Evolutionary conservation across 2,888 invertebrate genomes (phyloP).

Genomic region (Morpho achilles): DNA sequence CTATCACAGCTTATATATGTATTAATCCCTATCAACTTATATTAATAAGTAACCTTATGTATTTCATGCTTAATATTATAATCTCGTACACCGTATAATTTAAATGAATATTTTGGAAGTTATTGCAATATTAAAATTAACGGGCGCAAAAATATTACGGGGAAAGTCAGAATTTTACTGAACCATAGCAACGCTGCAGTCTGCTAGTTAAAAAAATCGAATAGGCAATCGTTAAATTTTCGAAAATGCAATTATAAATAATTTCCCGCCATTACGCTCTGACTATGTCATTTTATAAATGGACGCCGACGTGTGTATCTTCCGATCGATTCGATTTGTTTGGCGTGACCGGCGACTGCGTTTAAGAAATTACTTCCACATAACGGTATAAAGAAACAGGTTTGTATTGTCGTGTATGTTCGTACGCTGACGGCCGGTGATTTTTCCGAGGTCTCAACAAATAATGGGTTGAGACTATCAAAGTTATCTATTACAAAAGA

Average conservation of each 20-base stretch:
- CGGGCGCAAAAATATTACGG: too few species aligned
- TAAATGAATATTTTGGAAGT: too few species aligned
- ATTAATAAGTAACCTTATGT: too few species aligned
- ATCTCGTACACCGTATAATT: too few species aligned
- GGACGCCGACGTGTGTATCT: constrained; percentile 31
- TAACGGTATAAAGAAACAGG: constrained; percentile 66
- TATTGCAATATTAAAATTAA: too few species aligned
- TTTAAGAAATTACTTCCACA: constrained; percentile 66
- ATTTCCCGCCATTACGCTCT: constrained; percentile 35
- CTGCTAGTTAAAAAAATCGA: background rate
- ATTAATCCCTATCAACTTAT: too few species aligned
- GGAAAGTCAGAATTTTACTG: too few species aligned
- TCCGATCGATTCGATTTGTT: constrained; percentile 37
- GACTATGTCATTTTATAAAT: constrained; percentile 39
- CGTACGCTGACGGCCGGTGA: constrained; percentile 49
- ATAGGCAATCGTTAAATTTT: constrained; percentile 18
- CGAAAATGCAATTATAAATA: constrained; percentile 30
- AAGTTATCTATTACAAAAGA: constrained; percentile 16
- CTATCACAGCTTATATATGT: too few species aligned
- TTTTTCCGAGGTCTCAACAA: constrained; percentile 48
- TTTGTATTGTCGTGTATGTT: constrained; percentile 50
- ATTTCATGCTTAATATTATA: too few species aligned
- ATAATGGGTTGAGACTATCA: constrained; percentile 23
- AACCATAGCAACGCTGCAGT: too few species aligned
- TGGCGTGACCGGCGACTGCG: constrained; percentile 50